Base-by-base conservation (phyloP, 2,888 invertebrate species). In the Omphaloscelis lunosa region DNA sequence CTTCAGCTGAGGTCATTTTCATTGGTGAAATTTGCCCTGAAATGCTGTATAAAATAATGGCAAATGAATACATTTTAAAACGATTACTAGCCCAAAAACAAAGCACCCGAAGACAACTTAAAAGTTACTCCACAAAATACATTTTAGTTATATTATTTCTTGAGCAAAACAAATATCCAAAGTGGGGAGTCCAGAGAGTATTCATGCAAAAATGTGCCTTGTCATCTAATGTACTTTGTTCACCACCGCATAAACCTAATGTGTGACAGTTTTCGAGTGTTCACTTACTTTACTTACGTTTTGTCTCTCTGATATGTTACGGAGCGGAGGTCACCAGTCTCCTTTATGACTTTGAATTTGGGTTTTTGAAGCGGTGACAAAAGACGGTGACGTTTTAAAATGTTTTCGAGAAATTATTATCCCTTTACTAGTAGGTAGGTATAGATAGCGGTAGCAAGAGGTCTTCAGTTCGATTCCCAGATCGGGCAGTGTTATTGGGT, bases 181-280 rank as follows among this genome's bases (percentile, higher is more conserved):
- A 82, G 75, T 76, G 66, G 68, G 17, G 68, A 77, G 80, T 80
- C 80, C 77, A 72, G 72, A 69, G 86, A 77, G 85, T 83, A 87
- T 89, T 90, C 90, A 90, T 89, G 90, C 89, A 90, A 89, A 89
- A 92, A 92, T 92, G 89, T 92, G 93, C 88, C 78, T 71, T 82
- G 89, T 93, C 93, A 93, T 76, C 89, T 91, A 92, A 93, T 93
- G 90, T 91, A 87, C 75, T 90, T 90, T 86, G 88, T 89, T 88
- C 87, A 87, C 77, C 77, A 72, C 65, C 83, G 68, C 73, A 66
- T 74, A 78, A 68, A 53, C 56, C n/a, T 83, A 77, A 77, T 78
- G 71, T 80, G 80, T 84, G 84, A 85, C 85, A 85, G 77, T 84
- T 81, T 74, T 66, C 79, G 77, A 84, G 74, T 77, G 80, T 66